Evolutionary conservation across 2,797 vertebrate species (phyloP).

Genomic region (Heteromormyrus szaboi): DNA sequence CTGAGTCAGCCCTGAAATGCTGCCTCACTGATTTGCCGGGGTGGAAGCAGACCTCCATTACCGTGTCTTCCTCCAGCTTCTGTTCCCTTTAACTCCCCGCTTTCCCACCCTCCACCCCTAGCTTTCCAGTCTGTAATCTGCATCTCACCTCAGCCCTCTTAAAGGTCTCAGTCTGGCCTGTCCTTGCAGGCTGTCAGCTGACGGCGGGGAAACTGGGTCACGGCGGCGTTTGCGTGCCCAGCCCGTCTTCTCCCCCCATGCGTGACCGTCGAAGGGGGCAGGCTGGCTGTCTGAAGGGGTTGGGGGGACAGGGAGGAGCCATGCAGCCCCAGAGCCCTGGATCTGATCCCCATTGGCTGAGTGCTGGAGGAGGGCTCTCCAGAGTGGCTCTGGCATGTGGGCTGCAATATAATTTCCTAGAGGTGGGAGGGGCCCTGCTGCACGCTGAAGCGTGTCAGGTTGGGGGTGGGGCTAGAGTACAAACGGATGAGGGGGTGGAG

Average conservation of each 20-base stretch:
- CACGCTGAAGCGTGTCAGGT: slow-evolving; percentile 23
- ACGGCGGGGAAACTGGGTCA: slow-evolving; percentile 56
- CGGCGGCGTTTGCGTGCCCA: slow-evolving; percentile 17
- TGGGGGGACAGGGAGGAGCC: not conserved
- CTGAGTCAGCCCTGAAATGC: not conserved
- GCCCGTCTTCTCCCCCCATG: slow-evolving; percentile 4
- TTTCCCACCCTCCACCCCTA: not conserved
- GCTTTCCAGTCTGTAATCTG: slow-evolving; percentile 28
- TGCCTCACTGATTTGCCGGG: not conserved
- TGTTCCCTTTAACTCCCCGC: not conserved
- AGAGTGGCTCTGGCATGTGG: slow-evolving; percentile 11
- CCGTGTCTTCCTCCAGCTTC: not conserved
- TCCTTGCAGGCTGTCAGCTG: slow-evolving; percentile 49
- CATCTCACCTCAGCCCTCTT: slow-evolving; percentile 27
- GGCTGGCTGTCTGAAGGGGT: not conserved
- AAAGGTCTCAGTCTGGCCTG: slow-evolving; percentile 22
- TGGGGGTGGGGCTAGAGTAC: slow-evolving; percentile 10
- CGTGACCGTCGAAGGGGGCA: slow-evolving; percentile 3
- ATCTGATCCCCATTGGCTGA: not conserved
- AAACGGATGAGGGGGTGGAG: slow-evolving; percentile 25
- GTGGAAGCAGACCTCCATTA: not conserved
- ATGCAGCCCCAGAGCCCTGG: not conserved
- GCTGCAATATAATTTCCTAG: slow-evolving; percentile 29
- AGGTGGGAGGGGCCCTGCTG: slow-evolving; percentile 32
- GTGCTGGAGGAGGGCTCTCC: not conserved